Base-by-base conservation (phyloP, 2,888 invertebrate genomes). In the Lasioglossum villosulum region DNA sequence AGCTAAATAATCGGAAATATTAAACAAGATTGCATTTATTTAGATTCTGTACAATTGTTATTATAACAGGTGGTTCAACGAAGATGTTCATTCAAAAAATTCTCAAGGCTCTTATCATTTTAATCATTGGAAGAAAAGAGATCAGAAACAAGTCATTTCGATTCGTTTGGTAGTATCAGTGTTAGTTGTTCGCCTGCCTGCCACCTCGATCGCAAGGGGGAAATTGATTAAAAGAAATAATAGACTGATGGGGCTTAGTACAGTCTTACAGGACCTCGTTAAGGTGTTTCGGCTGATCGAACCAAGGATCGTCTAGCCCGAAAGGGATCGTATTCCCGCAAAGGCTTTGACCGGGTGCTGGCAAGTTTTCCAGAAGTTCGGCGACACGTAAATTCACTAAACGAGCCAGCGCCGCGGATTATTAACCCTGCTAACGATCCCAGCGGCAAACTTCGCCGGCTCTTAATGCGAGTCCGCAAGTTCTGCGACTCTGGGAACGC, bases 301-400 rank as follows among this genome's bases (percentile, higher is more conserved):
- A 4, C n/a, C 4, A n/a, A 12, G 30, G 6, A 16, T 16, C 63
- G 63, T 63, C 6, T 63, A 30, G 30, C 37, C 23, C 66, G 45
- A 4, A 5, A 16, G 45, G 16, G 5, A 4, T 19, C 16, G 66
- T 34, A 68, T 68, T 37, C 37, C 34, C 23, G 3, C 37, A 10
- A 52, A 75, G 52, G 5, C 23, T 78, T 75, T 71, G 71, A 82
- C 71, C 83, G 72, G 16, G 30, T 42, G 52, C 4, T 10, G n/a
- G 16, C 16, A 83, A 84, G 63, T 72, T 83, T 56, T 78, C 45
- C 12, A 5, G 34, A 75, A 78, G 71, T 75, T 71, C 19, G 37
- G 52, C 16, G 39, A 56, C 59, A 30, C 63, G 66, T 23, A 63
- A 83, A 75, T 84, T 75, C 66, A 34, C 63, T 10, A 5, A 83